These are phyloP conservation scores for Cremastinae sp. DNA, from an alignment of 2,888 invertebrate species.

Conservation along the genomic window DNA sequence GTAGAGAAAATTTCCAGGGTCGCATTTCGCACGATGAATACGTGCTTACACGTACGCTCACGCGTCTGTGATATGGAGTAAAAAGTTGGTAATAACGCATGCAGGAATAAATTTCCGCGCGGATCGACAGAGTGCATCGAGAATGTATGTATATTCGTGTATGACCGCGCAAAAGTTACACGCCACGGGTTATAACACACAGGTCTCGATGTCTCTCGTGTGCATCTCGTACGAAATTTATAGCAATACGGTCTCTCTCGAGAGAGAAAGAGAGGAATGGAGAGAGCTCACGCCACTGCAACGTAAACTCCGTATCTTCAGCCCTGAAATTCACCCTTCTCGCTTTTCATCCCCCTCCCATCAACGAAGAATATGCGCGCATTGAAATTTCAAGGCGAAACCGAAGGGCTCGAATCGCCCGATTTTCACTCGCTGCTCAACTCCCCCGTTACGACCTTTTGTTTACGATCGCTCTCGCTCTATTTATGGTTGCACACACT, in stretches of 20 bases:
- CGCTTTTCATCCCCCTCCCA: constrained; percentile 12
- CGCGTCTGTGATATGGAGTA: no score
- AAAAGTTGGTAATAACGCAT: constrained; percentile 40
- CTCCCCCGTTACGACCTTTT: constrained; percentile 18
- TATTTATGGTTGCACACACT: neutral
- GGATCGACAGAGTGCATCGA: constrained; percentile 8
- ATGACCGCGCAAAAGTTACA: no score
- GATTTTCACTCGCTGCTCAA: neutral
- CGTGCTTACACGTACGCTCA: constrained; percentile 11
- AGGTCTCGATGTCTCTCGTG: constrained; percentile 44
- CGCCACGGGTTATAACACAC: constrained; percentile 44
- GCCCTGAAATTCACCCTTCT: no score
- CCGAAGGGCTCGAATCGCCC: constrained; percentile 12
- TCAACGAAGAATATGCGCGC: neutral
- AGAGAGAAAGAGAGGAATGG: neutral
- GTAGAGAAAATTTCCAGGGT: neutral
- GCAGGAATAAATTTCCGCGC: constrained; percentile 30
- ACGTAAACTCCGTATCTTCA: constrained; percentile 1
- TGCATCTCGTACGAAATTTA: constrained; percentile 52
- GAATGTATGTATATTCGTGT: no score
- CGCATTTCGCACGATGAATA: constrained; percentile 5
- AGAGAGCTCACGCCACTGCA: constrained; percentile 26
- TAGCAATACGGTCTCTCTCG: constrained; percentile 33
- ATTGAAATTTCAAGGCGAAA: neutral
- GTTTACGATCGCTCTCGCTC: neutral